phyloP scores from a whole-genome alignment of 1,140 invertebrate species.

The Pseudomyrmex flavicornis region DNA sequence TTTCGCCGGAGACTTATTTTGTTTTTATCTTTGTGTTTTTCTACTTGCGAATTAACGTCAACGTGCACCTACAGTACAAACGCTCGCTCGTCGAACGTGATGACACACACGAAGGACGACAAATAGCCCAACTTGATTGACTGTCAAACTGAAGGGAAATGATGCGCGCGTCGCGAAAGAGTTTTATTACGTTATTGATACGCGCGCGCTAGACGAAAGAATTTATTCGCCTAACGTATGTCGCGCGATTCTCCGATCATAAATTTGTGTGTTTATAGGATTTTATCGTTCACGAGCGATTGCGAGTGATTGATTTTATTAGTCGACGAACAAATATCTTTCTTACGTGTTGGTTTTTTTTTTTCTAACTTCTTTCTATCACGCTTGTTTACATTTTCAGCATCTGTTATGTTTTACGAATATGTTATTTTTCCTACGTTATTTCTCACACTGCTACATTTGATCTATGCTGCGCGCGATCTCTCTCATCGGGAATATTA shows the following conservation, averaged over 20 bases:
- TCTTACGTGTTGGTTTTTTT: too few relatives aligned
- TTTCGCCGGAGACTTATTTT: slow-evolving; percentile 1
- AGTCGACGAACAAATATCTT: too few relatives aligned
- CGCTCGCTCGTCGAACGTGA: too few relatives aligned
- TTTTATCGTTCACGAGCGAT: neutral
- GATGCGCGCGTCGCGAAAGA: neutral
- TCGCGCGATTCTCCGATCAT: neutral
- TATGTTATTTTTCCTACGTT: too few relatives aligned
- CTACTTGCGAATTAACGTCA: too few relatives aligned
- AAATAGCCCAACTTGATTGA: neutral
- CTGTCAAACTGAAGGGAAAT: slow-evolving; percentile 6
- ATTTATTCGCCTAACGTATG: slow-evolving; percentile 7
- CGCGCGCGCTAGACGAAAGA: neutral
- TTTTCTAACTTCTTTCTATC: neutral
- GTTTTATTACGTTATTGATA: slow-evolving; percentile 16
- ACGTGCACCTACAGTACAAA: too few relatives aligned
- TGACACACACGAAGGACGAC: too few relatives aligned
- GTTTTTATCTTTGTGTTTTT: neutral
- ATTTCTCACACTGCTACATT: too few relatives aligned
- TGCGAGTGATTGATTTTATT: slow-evolving; percentile 31
- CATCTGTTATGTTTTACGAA: neutral
- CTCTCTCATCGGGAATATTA: too few relatives aligned
- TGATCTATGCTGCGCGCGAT: too few relatives aligned
- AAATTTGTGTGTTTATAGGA: neutral
- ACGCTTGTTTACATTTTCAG: neutral